phyloP scores from a whole-genome alignment of 2,888 invertebrate genomes.

The Chrysolina oricalcia region DNA sequence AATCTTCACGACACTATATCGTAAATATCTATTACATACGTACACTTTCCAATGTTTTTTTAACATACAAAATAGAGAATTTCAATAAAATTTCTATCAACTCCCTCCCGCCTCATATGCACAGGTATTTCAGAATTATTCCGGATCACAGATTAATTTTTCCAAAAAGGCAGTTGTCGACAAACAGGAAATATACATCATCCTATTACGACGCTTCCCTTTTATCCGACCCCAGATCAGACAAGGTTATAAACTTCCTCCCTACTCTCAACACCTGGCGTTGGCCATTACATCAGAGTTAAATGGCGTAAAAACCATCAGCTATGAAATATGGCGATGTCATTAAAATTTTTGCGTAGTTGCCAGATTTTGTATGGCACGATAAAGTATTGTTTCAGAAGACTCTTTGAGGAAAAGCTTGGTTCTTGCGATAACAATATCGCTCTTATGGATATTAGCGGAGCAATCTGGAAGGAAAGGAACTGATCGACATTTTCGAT shows the following conservation, averaged over 20 bases:
- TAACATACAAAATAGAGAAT: too few relatives aligned
- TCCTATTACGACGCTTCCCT: constrained; percentile 9
- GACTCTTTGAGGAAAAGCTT: neutral
- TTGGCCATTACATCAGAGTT: constrained; percentile 47
- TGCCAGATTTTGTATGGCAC: constrained; percentile 45
- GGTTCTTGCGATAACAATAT: constrained; percentile 31
- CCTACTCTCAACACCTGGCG: constrained; percentile 41
- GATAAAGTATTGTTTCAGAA: constrained; percentile 25
- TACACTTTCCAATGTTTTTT: too few relatives aligned
- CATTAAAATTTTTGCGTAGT: constrained; percentile 52
- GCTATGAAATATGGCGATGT: constrained; percentile 47
- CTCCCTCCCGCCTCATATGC: too few relatives aligned
- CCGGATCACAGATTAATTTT: neutral
- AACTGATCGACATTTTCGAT: constrained; percentile 45
- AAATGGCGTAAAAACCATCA: constrained; percentile 49
- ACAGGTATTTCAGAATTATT: neutral
- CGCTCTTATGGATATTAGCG: constrained; percentile 43
- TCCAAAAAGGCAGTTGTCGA: neutral
- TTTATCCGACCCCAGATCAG: constrained; percentile 16
- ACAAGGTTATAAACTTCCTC: constrained; percentile 36
- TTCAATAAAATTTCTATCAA: too few relatives aligned
- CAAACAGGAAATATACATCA: constrained; percentile 4
- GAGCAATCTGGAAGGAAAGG: constrained; percentile 32
- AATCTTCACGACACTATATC: too few relatives aligned
- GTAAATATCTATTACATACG: too few relatives aligned